phyloP scores from a whole-genome alignment of 2,113 vertebrate genomes.

The Spea multiplicata region DNA sequence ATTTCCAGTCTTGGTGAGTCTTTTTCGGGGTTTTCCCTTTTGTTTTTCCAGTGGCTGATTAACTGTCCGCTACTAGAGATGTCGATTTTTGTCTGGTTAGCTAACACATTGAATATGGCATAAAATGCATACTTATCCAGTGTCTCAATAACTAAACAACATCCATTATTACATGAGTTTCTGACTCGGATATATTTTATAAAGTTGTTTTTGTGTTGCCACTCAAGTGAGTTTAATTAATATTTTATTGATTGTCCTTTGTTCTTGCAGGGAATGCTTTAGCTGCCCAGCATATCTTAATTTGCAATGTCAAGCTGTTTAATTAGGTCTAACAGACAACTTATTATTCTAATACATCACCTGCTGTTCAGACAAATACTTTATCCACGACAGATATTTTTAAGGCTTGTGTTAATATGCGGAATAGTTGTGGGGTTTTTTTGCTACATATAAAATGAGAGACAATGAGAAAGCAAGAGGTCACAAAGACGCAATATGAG shows the following conservation, averaged over 20 bases:
- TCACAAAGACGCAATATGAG: too few species aligned
- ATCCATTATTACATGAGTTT: too few species aligned
- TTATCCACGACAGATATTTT: not conserved
- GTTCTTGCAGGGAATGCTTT: constrained; percentile 7
- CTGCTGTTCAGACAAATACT: constrained; percentile 15
- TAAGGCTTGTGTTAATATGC: not conserved
- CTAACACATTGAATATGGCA: too few species aligned
- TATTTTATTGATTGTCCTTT: constrained; percentile 27
- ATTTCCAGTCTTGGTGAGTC: too few species aligned
- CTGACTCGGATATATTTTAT: not conserved
- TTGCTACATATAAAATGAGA: not conserved
- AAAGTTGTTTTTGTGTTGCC: not conserved
- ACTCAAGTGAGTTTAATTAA: constrained; percentile 3
- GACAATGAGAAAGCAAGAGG: too few species aligned
- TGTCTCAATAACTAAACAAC: too few species aligned
- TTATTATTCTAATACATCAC: constrained; percentile 19
- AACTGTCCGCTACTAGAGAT: too few species aligned
- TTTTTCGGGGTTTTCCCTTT: too few species aligned
- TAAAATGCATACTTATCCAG: too few species aligned
- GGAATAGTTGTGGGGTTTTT: not conserved
- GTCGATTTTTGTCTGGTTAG: too few species aligned
- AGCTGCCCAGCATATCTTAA: constrained; percentile 15
- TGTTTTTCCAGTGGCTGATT: too few species aligned
- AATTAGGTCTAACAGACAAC: constrained; percentile 30
- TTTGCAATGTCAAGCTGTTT: constrained; percentile 23